Conservation (phyloP, 2,113 vertebrate genomes). For the Rhea pennata region DNA sequence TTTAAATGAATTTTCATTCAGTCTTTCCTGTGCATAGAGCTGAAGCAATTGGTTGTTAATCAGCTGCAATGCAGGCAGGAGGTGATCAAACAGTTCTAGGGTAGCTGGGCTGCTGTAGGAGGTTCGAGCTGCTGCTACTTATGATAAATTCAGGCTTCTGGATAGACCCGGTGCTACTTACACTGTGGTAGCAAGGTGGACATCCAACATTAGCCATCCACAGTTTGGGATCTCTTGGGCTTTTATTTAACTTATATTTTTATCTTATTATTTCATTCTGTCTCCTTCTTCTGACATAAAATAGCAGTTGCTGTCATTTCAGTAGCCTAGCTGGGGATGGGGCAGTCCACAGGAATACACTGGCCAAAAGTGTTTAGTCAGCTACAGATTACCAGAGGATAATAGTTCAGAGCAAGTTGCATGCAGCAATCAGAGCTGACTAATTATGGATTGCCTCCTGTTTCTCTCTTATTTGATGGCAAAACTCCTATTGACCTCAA, state of each 20-base stretch:
- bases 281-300: background rate
- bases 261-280: background rate
- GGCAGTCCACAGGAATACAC: background rate
- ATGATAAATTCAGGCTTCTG: background rate
- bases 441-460: constrained; percentile 35
- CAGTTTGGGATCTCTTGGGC: background rate
- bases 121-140: background rate
- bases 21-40: background rate
- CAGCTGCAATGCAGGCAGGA: fast-evolving
- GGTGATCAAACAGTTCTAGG: background rate
- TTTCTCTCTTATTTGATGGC: background rate
- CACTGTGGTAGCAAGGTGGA: background rate
- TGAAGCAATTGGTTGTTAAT: background rate
- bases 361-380: background rate
- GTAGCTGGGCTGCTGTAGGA: background rate
- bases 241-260: background rate
- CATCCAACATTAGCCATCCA: background rate
- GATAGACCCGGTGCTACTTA: background rate
- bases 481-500: background rate
- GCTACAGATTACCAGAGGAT: constrained; percentile 7
- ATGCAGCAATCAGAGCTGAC: background rate
- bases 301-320: background rate
- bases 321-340: background rate
- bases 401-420: constrained; percentile 6
- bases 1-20: constrained; percentile 17